Percentiles rank a stretch among this genome's conserved stretches.
phyloP scores from a whole-genome alignment of 2,888 invertebrate species.

The Cosmopolites sordidus region DNA sequence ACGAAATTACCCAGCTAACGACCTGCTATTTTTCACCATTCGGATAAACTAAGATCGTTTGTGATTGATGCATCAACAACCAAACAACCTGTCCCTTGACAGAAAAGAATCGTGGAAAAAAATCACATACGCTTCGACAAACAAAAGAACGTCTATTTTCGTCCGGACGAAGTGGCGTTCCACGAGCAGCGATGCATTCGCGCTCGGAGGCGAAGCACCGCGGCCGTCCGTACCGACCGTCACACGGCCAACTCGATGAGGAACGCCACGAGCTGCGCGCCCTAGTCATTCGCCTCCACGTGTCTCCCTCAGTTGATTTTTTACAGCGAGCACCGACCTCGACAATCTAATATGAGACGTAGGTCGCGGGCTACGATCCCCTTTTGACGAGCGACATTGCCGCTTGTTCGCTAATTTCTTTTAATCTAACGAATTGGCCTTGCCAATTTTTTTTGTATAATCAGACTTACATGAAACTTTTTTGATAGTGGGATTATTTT shows the following conservation, averaged over 20 bases:
- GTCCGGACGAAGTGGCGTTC: slow-evolving; percentile 20
- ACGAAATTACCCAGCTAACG: too few species aligned
- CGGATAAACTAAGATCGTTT: too few species aligned
- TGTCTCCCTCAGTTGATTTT: slow-evolving; percentile 46
- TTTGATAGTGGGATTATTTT: too few species aligned
- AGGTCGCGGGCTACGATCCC: slow-evolving; percentile 51
- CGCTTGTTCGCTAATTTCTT: slow-evolving; percentile 8
- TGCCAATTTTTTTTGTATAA: too few species aligned
- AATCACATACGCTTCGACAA: slow-evolving; percentile 2
- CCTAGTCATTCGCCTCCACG: slow-evolving; percentile 52
- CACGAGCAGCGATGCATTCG: slow-evolving; percentile 45
- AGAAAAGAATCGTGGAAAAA: background rate
- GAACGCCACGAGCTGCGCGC: slow-evolving; percentile 28
- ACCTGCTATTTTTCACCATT: too few species aligned
- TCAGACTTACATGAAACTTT: too few species aligned
- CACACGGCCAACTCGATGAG: slow-evolving; percentile 14
- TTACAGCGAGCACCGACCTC: slow-evolving; percentile 61
- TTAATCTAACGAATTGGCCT: too few species aligned
- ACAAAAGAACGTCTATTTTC: slow-evolving; percentile 15
- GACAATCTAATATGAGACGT: slow-evolving; percentile 57
- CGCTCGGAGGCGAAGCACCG: slow-evolving; percentile 52
- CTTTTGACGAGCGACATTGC: slow-evolving; percentile 30
- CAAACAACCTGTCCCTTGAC: slow-evolving; percentile 9
- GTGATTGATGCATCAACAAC: background rate
- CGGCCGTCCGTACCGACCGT: slow-evolving; percentile 38